phyloP scores from a whole-genome alignment of 2,113 vertebrate species.

The Petromus typicus region DNA sequence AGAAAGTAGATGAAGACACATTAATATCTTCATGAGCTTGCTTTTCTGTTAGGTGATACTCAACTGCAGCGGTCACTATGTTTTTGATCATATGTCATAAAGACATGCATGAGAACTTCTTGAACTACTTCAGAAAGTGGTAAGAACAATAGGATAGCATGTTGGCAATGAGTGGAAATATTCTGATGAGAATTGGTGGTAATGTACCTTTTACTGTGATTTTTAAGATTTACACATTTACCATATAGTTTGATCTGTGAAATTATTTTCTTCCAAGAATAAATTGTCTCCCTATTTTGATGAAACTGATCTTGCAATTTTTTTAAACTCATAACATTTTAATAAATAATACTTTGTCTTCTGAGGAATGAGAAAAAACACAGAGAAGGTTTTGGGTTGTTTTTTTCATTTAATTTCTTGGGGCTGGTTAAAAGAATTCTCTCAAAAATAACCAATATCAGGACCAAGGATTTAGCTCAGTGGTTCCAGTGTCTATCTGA shows the following conservation, averaged over 20 bases:
- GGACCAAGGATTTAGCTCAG: too few relatives aligned
- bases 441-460: not conserved
- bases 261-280: slow-evolving; percentile 36
- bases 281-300: not conserved
- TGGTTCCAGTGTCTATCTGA: too few relatives aligned
- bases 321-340: slow-evolving; percentile 32
- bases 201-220: not conserved
- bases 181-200: not conserved
- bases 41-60: not conserved
- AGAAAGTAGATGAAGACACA: not conserved
- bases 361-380: not conserved
- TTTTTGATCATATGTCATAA: not conserved
- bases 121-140: not conserved
- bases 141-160: not conserved
- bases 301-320: slow-evolving; percentile 40
- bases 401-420: not conserved
- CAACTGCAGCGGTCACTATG: not conserved
- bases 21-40: not conserved
- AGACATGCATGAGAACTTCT: not conserved
- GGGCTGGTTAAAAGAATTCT: not conserved
- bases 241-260: not conserved
- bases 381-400: not conserved
- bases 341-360: slow-evolving; percentile 40
- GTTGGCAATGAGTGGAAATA: not conserved
- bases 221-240: not conserved